These are phyloP conservation scores for Ptychobarbus kaznakovi DNA, from an alignment of 2,797 vertebrate species.

Conservation along the genomic window DNA sequence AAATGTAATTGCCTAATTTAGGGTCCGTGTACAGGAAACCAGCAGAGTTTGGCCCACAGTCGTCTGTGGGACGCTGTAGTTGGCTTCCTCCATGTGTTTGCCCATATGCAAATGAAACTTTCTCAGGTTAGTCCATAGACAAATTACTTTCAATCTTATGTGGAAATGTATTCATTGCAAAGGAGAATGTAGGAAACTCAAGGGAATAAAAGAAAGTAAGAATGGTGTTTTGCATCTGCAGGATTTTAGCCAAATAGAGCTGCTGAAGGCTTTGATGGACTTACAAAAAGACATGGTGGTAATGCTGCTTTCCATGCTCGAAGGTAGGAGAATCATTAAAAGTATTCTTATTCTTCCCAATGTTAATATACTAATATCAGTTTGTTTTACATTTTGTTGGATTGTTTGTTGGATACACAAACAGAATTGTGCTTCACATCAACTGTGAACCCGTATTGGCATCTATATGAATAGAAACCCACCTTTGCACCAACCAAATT, in stretches of 20 bases:
- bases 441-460: neutral
- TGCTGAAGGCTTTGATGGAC: slow-evolving; percentile 94
- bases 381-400: neutral
- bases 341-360: neutral
- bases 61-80: slow-evolving; percentile 95
- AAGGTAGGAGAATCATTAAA: slow-evolving; percentile 79
- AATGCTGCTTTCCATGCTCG: slow-evolving; percentile 95
- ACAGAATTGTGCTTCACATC: neutral
- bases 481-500: neutral
- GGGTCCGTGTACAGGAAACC: slow-evolving; percentile 95
- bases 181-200: neutral
- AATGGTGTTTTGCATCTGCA: slow-evolving; percentile 63
- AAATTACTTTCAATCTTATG: neutral
- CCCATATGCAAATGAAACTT: slow-evolving; percentile 97
- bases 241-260: slow-evolving; percentile 94
- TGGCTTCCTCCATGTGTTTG: slow-evolving; percentile 96
- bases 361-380: neutral
- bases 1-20: slow-evolving; percentile 60
- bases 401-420: neutral
- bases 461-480: neutral
- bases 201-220: neutral
- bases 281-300: slow-evolving; percentile 98
- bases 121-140: slow-evolving; percentile 83
- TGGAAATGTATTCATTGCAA: neutral
- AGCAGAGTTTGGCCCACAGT: slow-evolving; percentile 94